Evolutionary conservation across 2,113 vertebrate species (phyloP).

Genomic region (Lathamus discolor): DNA sequence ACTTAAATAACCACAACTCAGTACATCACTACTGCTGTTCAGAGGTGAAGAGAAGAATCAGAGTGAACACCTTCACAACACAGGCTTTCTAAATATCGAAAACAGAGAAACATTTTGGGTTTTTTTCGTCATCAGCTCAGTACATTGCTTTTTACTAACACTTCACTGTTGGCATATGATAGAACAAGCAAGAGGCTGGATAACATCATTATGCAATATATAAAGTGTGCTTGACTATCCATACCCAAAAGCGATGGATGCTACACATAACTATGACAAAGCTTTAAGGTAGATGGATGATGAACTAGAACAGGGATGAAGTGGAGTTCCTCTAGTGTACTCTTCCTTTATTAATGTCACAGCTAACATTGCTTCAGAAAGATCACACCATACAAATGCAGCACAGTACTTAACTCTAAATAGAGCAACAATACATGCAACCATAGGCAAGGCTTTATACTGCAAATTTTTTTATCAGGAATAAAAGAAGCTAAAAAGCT

Average conservation of each 20-base stretch:
- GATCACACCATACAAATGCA: not conserved
- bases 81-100: not conserved
- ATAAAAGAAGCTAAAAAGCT: not conserved
- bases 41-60: not conserved
- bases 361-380: not conserved
- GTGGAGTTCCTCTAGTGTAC: not conserved
- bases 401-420: not conserved
- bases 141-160: not conserved
- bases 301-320: not conserved
- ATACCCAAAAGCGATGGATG: not conserved
- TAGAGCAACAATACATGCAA: not conserved
- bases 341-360: not conserved
- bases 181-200: not conserved
- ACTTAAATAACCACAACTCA: not conserved
- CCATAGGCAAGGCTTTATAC: not conserved
- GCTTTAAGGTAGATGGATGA: not conserved
- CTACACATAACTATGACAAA: not conserved
- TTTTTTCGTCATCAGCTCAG: not conserved
- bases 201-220: not conserved
- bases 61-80: not conserved
- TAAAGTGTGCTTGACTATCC: not conserved
- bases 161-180: rapidly evolving
- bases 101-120: not conserved
- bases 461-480: not conserved
- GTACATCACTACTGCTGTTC: not conserved